Evolutionary conservation across 1,140 invertebrate genomes (phyloP), one percentile per base, ranked within the genome.

Genomic region (Solen grandis): DNA sequence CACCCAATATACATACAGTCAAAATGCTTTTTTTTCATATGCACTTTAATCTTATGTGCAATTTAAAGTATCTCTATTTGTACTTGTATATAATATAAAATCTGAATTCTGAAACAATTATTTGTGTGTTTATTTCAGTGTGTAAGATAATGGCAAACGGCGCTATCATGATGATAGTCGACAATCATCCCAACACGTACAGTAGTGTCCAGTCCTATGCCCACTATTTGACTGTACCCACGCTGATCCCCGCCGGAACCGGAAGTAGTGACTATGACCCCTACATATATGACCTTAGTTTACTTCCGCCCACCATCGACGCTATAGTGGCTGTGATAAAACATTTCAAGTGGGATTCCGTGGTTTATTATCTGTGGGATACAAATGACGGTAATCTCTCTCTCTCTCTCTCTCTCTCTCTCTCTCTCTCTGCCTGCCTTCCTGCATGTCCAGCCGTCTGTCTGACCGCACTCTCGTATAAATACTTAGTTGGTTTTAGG

Each of bases 331-430:
- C 52, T 31, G 46, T 80, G 14, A 50, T 80, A 27, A 63, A 73
- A 55, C 31, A 80, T 36, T 80, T 80, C 46, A 29, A 55, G 19
- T 80, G 77, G 77, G 41, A 46, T 46, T 59, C 3, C 13, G 19
- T 72, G 1, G 77, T 80, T 3, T 80, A 80, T 52, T 80, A 80
- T 35, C 38, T 80, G 31, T 80, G 69, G 46, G 77, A 80, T 50
- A 72, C 77, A 19, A 80, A 80, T 52, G 77, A 80, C 31, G 77
- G 77, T 80, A 72, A 54, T n/a, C n/a, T n/a, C n/a, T n/a, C n/a
- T n/a, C n/a, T n/a, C n/a, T n/a, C n/a, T n/a, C n/a, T n/a, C n/a
- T n/a, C n/a, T n/a, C n/a, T n/a, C n/a, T n/a, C n/a, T n/a, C n/a
- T n/a, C n/a, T n/a, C n/a, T n/a, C n/a, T n/a, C n/a, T n/a, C n/a